Evolutionary conservation across 2,888 invertebrate genomes (phyloP), one percentile per base, ranked within the genome.

Genomic region (Cepaea hortensis): DNA sequence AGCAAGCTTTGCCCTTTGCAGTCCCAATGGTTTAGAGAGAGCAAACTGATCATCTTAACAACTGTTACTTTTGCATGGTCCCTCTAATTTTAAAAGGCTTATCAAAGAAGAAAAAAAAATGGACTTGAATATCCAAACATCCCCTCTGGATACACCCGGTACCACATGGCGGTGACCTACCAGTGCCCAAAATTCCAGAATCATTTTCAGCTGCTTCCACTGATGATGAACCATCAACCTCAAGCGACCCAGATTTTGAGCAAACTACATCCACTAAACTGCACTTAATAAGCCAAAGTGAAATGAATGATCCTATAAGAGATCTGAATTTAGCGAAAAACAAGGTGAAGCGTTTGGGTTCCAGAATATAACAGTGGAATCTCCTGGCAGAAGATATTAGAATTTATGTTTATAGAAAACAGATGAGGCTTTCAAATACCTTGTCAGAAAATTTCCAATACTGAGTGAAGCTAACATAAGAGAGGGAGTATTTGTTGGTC

Each of bases 291-390:
- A 70, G 7, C n/a, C 15, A 20, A 13, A 13, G 6, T 70, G 6
- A 70, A 20, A 20, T n/a, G n/a, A 70, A 13, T 20, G 13, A 70
- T 20, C 7, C 6, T 35, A 23, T 73, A 7, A 35, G 35, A 35
- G 35, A 73, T 35, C 73, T 35, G 35, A 73, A 73, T 35, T 73
- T 73, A 73, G 11, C 15, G 11, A 73, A 73, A 7, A 73, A 73
- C 73, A 73, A 73, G 35, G 7, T 46, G 35, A 46, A 35, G 73
- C 35, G 23, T 9, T 35, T 73, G 35, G 35, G 13, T 35, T 73
- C 35, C 73, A 73, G 73, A 73, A 7, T 73, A 13, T 46, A 73
- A 73, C 73, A 73, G 35, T 73, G 73, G 23, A 73, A 73, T 73
- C 23, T 23, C 35, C 73, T 73, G 35, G 73, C 73, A 73, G 15